Evolutionary conservation across 2,888 invertebrate species (phyloP).

Genomic region (Chaitophorus viminalis): DNA sequence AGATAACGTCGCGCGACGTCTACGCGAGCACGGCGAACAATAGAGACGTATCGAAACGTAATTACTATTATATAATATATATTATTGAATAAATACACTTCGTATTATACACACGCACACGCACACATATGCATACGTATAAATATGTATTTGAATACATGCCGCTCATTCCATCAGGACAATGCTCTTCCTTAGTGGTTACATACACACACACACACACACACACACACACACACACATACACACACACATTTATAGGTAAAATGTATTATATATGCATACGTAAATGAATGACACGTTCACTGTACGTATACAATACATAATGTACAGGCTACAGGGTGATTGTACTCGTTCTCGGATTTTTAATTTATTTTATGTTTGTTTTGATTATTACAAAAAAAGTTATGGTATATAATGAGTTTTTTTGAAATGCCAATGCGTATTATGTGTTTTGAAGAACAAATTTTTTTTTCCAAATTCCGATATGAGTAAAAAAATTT

Average conservation of each 20-base stretch:
- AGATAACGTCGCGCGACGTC: conserved; percentile 32
- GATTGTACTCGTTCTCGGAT: no score
- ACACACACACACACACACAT: not conserved
- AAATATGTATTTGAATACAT: not conserved
- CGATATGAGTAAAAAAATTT: no score
- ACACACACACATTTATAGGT: not conserved
- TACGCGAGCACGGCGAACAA: conserved; percentile 21
- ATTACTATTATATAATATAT: conserved; percentile 29
- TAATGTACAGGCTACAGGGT: no score
- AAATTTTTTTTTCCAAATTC: no score
- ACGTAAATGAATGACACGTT: not conserved
- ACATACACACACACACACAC: not conserved
- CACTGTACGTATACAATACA: not conserved
- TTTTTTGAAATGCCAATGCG: no score
- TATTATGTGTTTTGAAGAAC: no score
- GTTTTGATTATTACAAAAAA: no score
- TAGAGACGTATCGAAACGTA: conserved; percentile 48
- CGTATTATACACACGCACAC: not conserved
- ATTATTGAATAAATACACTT: conserved; percentile 41
- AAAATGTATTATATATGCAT: not conserved
- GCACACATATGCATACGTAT: not conserved
- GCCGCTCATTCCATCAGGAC: conserved; percentile 11
- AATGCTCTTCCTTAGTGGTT: conserved; percentile 22
- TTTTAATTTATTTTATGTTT: no score
- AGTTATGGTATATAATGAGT: no score